Conservation (phyloP, 2,113 vertebrate species). For the Odocoileus virginianus region DNA sequence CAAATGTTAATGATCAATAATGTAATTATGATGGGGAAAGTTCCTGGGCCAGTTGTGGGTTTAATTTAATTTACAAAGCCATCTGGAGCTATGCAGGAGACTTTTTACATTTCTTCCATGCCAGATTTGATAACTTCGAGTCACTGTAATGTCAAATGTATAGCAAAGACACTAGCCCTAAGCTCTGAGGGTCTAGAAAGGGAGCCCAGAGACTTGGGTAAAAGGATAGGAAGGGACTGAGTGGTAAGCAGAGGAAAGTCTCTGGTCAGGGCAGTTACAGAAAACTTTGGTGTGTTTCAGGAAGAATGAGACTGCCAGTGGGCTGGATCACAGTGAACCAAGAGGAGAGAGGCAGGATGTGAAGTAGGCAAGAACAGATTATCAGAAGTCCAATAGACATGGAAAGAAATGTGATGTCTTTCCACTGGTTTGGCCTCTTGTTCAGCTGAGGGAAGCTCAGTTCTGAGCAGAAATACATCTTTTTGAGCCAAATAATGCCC, state of each 20-base stretch:
- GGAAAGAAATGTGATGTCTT: neutral
- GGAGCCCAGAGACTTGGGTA: neutral
- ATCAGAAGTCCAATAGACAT: neutral
- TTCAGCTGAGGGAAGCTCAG: neutral
- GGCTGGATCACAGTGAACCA: neutral
- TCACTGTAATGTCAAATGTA: constrained; percentile 59
- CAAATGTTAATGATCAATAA: constrained; percentile 83
- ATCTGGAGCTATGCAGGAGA: constrained; percentile 79
- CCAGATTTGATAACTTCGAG: constrained; percentile 61
- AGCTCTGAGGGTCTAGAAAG: neutral
- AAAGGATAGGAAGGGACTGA: neutral
- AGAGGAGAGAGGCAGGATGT: neutral
- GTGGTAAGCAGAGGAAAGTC: neutral
- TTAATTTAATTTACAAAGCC: constrained; percentile 82
- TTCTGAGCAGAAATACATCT: neutral
- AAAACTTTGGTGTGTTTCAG: neutral
- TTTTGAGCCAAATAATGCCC: neutral
- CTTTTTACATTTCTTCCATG: constrained; percentile 47
- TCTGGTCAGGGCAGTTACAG: neutral
- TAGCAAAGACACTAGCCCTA: constrained; percentile 23
- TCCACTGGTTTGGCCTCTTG: neutral
- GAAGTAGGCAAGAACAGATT: neutral
- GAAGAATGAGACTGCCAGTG: neutral
- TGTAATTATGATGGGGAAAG: constrained; percentile 75
- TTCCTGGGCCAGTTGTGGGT: constrained; percentile 76